Evolutionary conservation across 2,888 invertebrate genomes (phyloP).

Genomic region (Orthosia gracilis): DNA sequence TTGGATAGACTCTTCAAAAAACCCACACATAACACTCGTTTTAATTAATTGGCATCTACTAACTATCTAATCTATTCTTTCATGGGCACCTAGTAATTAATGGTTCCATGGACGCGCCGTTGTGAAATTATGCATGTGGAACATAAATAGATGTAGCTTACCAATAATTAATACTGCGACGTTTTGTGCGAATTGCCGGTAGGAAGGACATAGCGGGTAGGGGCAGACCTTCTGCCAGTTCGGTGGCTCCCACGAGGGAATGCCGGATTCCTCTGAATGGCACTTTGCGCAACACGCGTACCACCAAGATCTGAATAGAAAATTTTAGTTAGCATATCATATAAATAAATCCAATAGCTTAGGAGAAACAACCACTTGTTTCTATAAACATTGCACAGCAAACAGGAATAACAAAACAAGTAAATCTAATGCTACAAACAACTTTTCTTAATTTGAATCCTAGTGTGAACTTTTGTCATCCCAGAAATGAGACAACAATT

Average conservation of each 20-base stretch:
- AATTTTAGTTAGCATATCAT: background rate
- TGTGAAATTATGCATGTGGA: conserved; percentile 12
- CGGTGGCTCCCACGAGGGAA: conserved; percentile 95
- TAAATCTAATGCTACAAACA: background rate
- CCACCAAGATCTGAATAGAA: conserved; percentile 94
- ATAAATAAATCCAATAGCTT: conserved; percentile 2
- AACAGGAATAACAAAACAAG: background rate
- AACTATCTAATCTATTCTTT: conserved; percentile 27
- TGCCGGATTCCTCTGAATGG: conserved; percentile 93
- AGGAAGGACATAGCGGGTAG: conserved; percentile 96
- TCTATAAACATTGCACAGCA: background rate
- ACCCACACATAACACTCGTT: conserved; percentile 21
- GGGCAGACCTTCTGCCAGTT: conserved; percentile 96
- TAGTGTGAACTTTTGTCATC: background rate
- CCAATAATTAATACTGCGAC: conserved; percentile 94
- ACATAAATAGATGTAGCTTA: conserved; percentile 72
- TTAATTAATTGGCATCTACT: conserved; percentile 32
- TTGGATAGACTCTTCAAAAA: background rate
- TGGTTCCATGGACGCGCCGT: conserved; percentile 8
- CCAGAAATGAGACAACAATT: background rate
- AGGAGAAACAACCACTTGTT: background rate
- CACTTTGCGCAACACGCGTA: conserved; percentile 95
- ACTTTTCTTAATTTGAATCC: background rate
- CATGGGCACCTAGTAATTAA: conserved; percentile 43
- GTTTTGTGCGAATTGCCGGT: conserved; percentile 95